Conservation (phyloP, 64 coral and sea anemone genomes). For the Montipora efflorescens region DNA sequence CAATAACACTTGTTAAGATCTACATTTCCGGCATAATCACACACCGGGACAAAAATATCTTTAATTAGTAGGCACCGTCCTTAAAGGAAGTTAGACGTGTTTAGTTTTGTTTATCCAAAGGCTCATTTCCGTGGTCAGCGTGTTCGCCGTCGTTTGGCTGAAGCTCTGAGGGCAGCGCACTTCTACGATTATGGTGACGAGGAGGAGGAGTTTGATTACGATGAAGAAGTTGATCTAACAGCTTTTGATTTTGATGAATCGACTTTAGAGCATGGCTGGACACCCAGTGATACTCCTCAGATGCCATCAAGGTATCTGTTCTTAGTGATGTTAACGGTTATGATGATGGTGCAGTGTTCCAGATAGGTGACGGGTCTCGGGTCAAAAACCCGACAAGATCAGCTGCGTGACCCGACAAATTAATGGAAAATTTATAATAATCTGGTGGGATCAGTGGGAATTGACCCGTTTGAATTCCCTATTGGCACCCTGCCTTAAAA, state of each 20-base stretch:
- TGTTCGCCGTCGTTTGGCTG: slow-evolving; percentile 60
- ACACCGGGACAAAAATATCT: no score
- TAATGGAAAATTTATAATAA: no score
- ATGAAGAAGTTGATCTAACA: slow-evolving; percentile 91
- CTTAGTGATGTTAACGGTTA: background rate
- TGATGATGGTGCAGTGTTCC: no score
- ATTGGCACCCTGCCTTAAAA: no score
- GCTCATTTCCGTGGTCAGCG: slow-evolving; percentile 86
- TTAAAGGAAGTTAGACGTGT: background rate
- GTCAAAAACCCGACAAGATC: no score
- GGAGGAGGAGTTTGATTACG: slow-evolving; percentile 95
- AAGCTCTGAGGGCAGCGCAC: slow-evolving; percentile 62
- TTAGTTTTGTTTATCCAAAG: slow-evolving; percentile 14
- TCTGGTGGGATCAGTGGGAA: no score
- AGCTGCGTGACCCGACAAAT: no score
- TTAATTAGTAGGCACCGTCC: no score
- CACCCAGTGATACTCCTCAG: slow-evolving; percentile 83
- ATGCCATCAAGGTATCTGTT: slow-evolving; percentile 72
- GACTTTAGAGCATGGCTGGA: slow-evolving; percentile 83
- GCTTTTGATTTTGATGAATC: slow-evolving; percentile 94
- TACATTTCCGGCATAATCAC: no score
- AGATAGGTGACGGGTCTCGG: no score
- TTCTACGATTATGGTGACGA: slow-evolving; percentile 35
- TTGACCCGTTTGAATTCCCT: no score
- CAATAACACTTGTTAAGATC: no score